These are phyloP conservation scores for Lucilia cuprina DNA, from an alignment of 1,140 invertebrate genomes.

Conservation along the genomic window DNA sequence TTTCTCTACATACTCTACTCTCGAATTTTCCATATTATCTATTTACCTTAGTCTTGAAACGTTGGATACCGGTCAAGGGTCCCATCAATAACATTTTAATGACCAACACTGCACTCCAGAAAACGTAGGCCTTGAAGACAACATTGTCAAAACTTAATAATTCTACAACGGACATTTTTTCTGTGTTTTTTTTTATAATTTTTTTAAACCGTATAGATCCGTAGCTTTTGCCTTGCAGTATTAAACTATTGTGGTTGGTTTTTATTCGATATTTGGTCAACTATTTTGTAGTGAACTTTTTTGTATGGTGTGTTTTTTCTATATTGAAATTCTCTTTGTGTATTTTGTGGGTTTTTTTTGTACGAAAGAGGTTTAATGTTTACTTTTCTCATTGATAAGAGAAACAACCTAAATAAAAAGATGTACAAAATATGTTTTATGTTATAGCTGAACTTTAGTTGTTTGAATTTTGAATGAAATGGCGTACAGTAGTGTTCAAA, in stretches of 20 bases:
- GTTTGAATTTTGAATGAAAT: too few species aligned
- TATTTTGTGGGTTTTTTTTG: too few species aligned
- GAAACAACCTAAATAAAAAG: too few species aligned
- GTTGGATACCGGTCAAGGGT: conserved; percentile 64
- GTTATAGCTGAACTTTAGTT: too few species aligned
- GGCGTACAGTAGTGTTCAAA: too few species aligned
- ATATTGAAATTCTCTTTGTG: too few species aligned
- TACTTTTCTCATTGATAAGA: too few species aligned
- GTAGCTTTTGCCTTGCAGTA: not conserved
- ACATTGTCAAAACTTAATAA: conserved; percentile 58
- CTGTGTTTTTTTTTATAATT: conserved; percentile 28
- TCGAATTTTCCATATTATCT: not conserved
- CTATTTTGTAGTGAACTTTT: too few species aligned
- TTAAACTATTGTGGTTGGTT: not conserved
- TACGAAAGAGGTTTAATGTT: too few species aligned
- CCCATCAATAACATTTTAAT: conserved; percentile 70
- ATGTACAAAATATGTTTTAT: too few species aligned
- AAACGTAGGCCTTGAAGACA: conserved; percentile 66
- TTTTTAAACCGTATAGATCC: not conserved
- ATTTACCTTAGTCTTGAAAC: conserved; percentile 69
- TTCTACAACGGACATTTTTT: conserved; percentile 47
- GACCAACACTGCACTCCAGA: conserved; percentile 68
- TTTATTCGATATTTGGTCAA: not conserved
- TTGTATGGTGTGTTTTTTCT: too few species aligned
- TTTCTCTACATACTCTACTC: too few species aligned